Percentiles rank a stretch among this genome's conserved stretches.
These are phyloP conservation scores for Apus apus DNA, from an alignment of 2,113 vertebrate species.

Conservation along the genomic window DNA sequence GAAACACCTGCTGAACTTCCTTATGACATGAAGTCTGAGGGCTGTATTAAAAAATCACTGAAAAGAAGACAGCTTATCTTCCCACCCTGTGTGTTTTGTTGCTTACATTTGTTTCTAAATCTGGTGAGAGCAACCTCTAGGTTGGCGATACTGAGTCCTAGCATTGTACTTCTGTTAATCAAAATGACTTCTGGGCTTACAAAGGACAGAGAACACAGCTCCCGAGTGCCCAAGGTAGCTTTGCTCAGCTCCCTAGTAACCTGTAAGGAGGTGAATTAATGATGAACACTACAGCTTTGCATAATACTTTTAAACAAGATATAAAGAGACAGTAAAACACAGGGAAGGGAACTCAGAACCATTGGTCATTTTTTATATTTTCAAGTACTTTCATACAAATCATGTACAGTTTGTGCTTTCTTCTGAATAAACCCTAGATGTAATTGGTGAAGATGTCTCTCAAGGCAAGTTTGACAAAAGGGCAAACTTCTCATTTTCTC, in stretches of 20 bases:
- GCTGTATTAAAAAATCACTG: neutral
- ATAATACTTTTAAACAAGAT: neutral
- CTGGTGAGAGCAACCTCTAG: neutral
- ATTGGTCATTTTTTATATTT: conserved; percentile 36
- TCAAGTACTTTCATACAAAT: conserved; percentile 25
- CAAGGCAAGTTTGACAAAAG: conserved; percentile 67
- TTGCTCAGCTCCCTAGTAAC: neutral
- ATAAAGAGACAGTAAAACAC: conserved; percentile 1
- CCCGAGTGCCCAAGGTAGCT: neutral
- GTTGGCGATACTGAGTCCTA: neutral
- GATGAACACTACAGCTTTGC: neutral
- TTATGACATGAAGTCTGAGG: neutral
- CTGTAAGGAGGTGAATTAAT: conserved; percentile 1
- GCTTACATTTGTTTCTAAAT: neutral
- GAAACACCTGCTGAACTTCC: neutral
- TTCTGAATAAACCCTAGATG: neutral
- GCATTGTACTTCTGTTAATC: neutral
- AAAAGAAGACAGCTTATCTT: neutral
- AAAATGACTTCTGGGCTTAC: neutral
- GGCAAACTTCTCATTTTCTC: conserved; percentile 68
- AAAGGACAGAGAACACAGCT: neutral
- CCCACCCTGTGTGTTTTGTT: accelerated
- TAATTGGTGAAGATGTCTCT: conserved; percentile 59
- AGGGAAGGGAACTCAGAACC: neutral
- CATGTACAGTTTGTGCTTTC: neutral